A percentile compares a stretch with the other conserved stretches of the same genome.
These are phyloP conservation scores for Metallyticus violacea DNA, from an alignment of 2,888 invertebrate species.

Conservation along the genomic window DNA sequence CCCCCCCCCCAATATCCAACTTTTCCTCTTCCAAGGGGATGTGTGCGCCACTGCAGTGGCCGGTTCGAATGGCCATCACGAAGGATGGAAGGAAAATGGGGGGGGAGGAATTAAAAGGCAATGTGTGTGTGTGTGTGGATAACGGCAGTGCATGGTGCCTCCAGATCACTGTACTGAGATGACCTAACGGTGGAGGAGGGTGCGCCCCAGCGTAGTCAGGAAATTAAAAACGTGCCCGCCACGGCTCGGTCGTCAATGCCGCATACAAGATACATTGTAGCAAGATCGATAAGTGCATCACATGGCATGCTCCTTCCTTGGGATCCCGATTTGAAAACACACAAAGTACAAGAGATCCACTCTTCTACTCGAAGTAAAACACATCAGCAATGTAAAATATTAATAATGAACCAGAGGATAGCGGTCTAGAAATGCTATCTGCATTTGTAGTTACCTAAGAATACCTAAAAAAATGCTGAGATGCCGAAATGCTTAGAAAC, in stretches of 20 bases:
- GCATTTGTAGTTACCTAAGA: too few relatives aligned
- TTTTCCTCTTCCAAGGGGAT: neutral
- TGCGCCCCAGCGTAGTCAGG: neutral
- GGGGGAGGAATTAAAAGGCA: constrained; percentile 9
- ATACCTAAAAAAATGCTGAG: too few relatives aligned
- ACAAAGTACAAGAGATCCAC: too few relatives aligned
- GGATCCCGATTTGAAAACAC: too few relatives aligned
- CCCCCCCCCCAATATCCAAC: constrained; percentile 4
- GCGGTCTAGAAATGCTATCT: too few relatives aligned
- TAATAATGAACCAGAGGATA: too few relatives aligned
- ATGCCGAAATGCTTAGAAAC: too few relatives aligned
- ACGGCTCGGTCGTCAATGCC: neutral
- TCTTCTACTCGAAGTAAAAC: too few relatives aligned
- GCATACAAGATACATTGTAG: neutral
- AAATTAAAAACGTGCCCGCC: constrained; percentile 12
- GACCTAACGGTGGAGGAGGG: neutral
- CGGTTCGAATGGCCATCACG: neutral
- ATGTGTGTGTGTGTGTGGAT: neutral
- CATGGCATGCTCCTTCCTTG: too few relatives aligned
- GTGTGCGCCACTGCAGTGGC: neutral
- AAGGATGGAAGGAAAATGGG: neutral
- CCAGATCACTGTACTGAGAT: too few relatives aligned
- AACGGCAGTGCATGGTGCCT: neutral
- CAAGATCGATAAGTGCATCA: neutral
- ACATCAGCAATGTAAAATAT: too few relatives aligned